phyloP scores from a whole-genome alignment of 37 sponge, comb jelly and placozoan species.

The Hormiphora californensis region DNA sequence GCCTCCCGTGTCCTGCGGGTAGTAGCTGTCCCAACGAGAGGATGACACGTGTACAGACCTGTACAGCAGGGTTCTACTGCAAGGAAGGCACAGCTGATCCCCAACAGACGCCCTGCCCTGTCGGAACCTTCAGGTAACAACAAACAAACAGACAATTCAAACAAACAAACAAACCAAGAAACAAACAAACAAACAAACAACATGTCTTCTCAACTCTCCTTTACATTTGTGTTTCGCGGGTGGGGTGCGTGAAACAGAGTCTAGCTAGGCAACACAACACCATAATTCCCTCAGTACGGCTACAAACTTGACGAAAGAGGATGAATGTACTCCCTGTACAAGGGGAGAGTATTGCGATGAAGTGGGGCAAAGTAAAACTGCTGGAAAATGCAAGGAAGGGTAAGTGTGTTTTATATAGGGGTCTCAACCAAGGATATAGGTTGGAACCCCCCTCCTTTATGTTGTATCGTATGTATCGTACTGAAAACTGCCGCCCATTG shows the following conservation, averaged over 20 bases:
- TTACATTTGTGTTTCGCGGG: no score
- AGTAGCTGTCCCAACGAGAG: conserved; percentile 51
- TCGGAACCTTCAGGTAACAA: conserved; percentile 56
- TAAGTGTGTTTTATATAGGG: background rate
- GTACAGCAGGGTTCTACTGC: conserved; percentile 54
- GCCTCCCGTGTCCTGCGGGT: conserved; percentile 45
- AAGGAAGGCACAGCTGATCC: conserved; percentile 43
- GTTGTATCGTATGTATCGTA: no score
- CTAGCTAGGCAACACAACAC: no score
- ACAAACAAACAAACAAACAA: no score
- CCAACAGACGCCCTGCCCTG: conserved; percentile 25
- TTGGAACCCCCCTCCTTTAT: no score
- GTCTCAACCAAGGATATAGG: no score
- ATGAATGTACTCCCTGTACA: conserved; percentile 50
- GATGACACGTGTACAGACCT: conserved; percentile 9
- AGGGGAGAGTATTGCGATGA: conserved; percentile 50
- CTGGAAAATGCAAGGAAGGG: conserved; percentile 12
- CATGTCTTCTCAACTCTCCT: no score
- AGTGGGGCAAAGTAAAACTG: background rate
- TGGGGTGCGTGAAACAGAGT: no score
- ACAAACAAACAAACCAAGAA: no score
- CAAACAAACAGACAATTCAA: no score
- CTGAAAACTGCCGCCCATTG: no score
- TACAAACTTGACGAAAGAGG: background rate
- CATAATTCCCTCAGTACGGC: no score